Percentiles rank a stretch among this genome's conserved stretches.
Evolutionary conservation across 2,888 invertebrate genomes (phyloP).

Genomic region (Leucania comma): DNA sequence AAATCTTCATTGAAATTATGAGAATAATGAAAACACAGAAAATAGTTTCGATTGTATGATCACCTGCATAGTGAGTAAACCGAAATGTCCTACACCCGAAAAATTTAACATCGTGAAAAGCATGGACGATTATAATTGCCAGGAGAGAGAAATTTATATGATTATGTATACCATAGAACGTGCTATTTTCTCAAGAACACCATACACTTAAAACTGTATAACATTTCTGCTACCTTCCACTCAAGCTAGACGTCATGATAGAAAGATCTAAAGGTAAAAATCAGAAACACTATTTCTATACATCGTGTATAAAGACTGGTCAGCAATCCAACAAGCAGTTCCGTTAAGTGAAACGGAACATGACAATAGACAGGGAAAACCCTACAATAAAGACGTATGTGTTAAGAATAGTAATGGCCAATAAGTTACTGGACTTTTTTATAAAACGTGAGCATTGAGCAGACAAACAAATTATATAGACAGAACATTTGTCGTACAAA

Average conservation of each 20-base stretch:
- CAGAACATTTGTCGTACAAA: not conserved
- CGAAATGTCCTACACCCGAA: no score
- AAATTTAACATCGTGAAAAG: no score
- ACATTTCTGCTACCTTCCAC: not conserved
- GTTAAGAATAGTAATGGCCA: constrained; percentile 43
- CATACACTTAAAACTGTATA: no score
- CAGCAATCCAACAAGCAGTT: constrained; percentile 22
- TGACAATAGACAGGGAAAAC: constrained; percentile 45
- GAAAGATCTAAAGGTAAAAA: not conserved
- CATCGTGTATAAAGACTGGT: constrained; percentile 8
- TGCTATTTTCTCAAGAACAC: no score
- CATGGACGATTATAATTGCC: no score
- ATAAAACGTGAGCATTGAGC: not conserved
- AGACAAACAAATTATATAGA: constrained; percentile 17
- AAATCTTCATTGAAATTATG: constrained; percentile 3
- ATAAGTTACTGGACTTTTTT: constrained; percentile 19
- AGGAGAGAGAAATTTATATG: no score
- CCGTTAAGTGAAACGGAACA: constrained; percentile 44
- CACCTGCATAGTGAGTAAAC: no score
- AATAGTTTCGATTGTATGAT: not conserved
- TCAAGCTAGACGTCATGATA: not conserved
- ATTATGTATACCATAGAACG: no score
- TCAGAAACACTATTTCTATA: not conserved
- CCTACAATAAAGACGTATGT: constrained; percentile 16
- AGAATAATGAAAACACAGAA: not conserved